Evolutionary conservation across 2,888 invertebrate species (phyloP).

Genomic region (Andrena marginata): DNA sequence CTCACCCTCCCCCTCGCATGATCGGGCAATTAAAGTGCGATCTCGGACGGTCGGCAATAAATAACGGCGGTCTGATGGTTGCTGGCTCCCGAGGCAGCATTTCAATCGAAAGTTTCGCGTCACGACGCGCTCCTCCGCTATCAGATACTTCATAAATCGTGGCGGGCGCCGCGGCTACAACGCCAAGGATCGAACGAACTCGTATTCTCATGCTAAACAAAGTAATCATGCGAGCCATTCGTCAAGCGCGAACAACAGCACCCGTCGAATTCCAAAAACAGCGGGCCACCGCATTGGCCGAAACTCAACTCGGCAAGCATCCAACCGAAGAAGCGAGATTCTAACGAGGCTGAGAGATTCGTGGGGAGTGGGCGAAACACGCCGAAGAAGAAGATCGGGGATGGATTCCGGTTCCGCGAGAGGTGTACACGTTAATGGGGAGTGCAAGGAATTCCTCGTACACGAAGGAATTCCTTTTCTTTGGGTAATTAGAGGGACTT

Average conservation of each 20-base stretch:
- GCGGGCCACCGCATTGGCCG: conserved; percentile 69
- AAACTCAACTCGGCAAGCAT: conserved; percentile 72
- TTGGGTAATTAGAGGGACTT: no score
- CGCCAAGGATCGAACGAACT: conserved; percentile 47
- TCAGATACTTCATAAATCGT: conserved; percentile 63
- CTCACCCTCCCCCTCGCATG: conserved; percentile 21
- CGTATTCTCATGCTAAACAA: conserved; percentile 66
- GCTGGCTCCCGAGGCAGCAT: neutral
- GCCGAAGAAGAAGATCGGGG: neutral
- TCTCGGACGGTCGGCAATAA: conserved; percentile 32
- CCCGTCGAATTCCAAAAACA: conserved; percentile 70
- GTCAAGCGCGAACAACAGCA: conserved; percentile 58
- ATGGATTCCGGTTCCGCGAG: neutral
- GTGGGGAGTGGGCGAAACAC: neutral
- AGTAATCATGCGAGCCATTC: conserved; percentile 69
- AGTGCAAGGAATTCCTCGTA: neutral
- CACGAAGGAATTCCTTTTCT: no score
- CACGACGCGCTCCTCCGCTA: conserved; percentile 36
- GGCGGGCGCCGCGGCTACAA: neutral
- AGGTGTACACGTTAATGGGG: neutral
- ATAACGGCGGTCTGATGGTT: conserved; percentile 23
- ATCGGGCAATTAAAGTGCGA: conserved; percentile 51
- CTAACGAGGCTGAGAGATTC: conserved; percentile 64
- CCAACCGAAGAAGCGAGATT: conserved; percentile 70
- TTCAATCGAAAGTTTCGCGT: conserved; percentile 51